A percentile compares a stretch with the other conserved stretches of the same genome.
These are phyloP conservation scores for Celastrina argiolus DNA, from an alignment of 2,888 invertebrate genomes.

Conservation along the genomic window DNA sequence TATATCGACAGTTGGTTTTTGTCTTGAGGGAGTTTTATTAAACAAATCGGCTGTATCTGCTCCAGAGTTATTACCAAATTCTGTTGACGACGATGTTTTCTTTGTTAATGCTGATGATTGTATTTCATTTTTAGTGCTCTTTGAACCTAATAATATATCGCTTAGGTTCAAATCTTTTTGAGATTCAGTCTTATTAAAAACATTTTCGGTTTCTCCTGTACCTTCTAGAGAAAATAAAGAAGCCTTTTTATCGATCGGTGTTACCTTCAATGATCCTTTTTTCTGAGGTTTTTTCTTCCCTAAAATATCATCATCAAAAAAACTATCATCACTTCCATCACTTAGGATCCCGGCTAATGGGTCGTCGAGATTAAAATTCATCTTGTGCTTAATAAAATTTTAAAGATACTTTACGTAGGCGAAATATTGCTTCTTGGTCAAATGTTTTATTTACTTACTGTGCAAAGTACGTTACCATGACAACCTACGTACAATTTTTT, in stretches of 20 bases:
- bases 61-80: constrained; percentile 38
- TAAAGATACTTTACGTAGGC: neutral
- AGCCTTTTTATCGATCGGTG: constrained; percentile 53
- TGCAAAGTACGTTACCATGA: neutral
- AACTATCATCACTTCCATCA: constrained; percentile 84
- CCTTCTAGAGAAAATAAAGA: constrained; percentile 31
- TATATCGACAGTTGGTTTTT: neutral
- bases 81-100: constrained; percentile 31
- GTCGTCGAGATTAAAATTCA: constrained; percentile 80
- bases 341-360: constrained; percentile 81
- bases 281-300: constrained; percentile 64
- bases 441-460: neutral
- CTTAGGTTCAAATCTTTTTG: constrained; percentile 46
- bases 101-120: constrained; percentile 47
- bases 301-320: constrained; percentile 80
- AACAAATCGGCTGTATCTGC: constrained; percentile 46
- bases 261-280: constrained; percentile 42
- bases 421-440: neutral
- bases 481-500: neutral
- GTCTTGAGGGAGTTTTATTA: neutral
- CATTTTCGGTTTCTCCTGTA: constrained; percentile 32
- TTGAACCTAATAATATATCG: constrained; percentile 42
- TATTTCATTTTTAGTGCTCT: constrained; percentile 38
- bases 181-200: constrained; percentile 31
- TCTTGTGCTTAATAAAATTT: constrained; percentile 38